Conservation (phyloP, 2,888 invertebrate species). For the Mimachlamys varia region DNA sequence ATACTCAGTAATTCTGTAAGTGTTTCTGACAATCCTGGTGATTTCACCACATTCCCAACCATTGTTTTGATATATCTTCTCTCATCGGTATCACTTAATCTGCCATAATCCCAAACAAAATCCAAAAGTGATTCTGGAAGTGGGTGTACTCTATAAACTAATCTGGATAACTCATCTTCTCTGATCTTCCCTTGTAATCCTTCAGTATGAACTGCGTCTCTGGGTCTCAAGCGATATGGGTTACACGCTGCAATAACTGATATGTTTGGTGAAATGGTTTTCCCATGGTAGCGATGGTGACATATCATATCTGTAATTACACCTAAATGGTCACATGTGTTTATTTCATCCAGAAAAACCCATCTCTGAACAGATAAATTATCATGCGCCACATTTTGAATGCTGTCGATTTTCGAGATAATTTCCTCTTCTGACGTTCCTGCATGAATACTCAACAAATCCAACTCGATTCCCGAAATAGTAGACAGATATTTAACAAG, state of each 20-base stretch:
- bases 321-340: slow-evolving; percentile 65
- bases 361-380: slow-evolving; percentile 46
- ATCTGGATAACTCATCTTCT: slow-evolving; percentile 63
- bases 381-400: slow-evolving; percentile 51
- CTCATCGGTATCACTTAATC: slow-evolving; percentile 63
- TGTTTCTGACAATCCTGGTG: neutral
- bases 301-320: slow-evolving; percentile 63
- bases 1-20: slow-evolving; percentile 43
- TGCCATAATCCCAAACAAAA: slow-evolving; percentile 70
- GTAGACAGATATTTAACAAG: slow-evolving; percentile 63
- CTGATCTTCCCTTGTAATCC: slow-evolving; percentile 63
- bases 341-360: slow-evolving; percentile 71
- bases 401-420: slow-evolving; percentile 45
- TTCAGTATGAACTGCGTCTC: slow-evolving; percentile 56
- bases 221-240: slow-evolving; percentile 64
- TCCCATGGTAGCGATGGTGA: slow-evolving; percentile 59
- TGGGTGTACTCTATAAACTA: slow-evolving; percentile 69
- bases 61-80: slow-evolving; percentile 59
- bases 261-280: slow-evolving; percentile 61
- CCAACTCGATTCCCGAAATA: slow-evolving; percentile 59
- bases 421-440: slow-evolving; percentile 58
- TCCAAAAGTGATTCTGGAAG: slow-evolving; percentile 68
- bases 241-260: slow-evolving; percentile 67
- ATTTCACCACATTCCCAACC: slow-evolving; percentile 41
- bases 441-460: slow-evolving; percentile 67